These are phyloP conservation scores for Urocitellus parryii DNA, from an alignment of 2,113 vertebrate species.

Conservation along the genomic window DNA sequence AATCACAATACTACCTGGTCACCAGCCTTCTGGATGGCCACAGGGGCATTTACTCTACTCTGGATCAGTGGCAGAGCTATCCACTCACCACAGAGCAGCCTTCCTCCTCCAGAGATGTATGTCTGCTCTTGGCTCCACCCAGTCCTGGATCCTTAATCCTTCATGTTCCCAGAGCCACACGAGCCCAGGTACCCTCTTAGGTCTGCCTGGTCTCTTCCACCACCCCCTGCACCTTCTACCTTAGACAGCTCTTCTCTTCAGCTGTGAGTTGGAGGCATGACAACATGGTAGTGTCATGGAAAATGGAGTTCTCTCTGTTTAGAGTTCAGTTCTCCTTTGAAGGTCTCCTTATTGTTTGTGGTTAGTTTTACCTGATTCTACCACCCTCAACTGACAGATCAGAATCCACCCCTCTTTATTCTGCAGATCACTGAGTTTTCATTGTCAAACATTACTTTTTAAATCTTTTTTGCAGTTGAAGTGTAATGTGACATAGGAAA, in stretches of 20 bases:
- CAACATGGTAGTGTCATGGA: rapidly evolving
- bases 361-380: not conserved
- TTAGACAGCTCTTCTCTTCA: not conserved
- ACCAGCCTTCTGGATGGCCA: not conserved
- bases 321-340: no score
- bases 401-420: not conserved
- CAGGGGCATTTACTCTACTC: not conserved
- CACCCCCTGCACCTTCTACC: no score
- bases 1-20: not conserved
- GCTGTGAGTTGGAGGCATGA: not conserved
- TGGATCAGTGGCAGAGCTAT: not conserved
- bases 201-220: not conserved
- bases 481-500: not conserved
- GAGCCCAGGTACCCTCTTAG: no score
- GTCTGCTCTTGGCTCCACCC: not conserved
- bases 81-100: no score
- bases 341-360: not conserved
- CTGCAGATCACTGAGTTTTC: not conserved
- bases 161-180: not conserved
- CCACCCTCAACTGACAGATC: not conserved
- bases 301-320: no score
- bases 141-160: not conserved
- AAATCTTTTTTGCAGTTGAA: not conserved
- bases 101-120: not conserved
- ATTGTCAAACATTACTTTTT: not conserved